Evolutionary conservation across 2,113 vertebrate species (phyloP).

Genomic region (Cynoglossus semilaevis): DNA sequence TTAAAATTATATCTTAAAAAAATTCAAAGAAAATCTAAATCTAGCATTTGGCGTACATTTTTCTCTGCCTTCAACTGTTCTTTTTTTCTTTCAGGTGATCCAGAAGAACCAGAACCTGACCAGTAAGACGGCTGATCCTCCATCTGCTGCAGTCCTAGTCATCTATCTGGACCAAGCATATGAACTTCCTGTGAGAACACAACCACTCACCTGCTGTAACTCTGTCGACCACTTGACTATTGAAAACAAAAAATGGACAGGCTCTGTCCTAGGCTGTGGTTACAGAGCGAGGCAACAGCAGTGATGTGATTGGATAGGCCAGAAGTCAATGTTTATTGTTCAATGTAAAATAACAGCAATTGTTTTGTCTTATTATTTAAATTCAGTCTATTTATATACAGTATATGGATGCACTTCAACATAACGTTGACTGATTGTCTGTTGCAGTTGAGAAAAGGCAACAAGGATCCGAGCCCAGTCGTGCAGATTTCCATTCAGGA

Average conservation of each 20-base stretch:
- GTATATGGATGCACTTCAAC: too few species aligned
- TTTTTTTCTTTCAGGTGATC: constrained; percentile 75
- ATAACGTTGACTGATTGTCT: not conserved
- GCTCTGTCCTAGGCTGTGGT: too few species aligned
- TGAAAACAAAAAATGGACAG: too few species aligned
- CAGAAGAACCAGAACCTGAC: constrained; percentile 84
- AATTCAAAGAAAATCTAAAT: too few species aligned
- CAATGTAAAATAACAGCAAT: too few species aligned
- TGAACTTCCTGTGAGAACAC: constrained; percentile 82
- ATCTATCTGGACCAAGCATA: constrained; percentile 87
- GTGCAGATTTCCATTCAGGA: constrained; percentile 87
- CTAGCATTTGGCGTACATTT: too few species aligned
- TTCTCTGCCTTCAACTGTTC: not conserved
- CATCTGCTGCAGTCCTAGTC: constrained; percentile 85
- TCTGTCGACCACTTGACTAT: not conserved
- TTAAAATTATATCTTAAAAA: too few species aligned
- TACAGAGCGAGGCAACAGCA: too few species aligned
- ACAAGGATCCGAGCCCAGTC: constrained; percentile 86
- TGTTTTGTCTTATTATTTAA: too few species aligned
- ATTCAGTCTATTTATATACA: too few species aligned
- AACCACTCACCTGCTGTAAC: not conserved
- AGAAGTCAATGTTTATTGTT: too few species aligned
- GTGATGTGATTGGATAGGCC: too few species aligned
- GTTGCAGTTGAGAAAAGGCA: constrained; percentile 85
- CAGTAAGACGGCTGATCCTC: constrained; percentile 78